phyloP scores from a whole-genome alignment of 2,113 vertebrate genomes.

The Ameiurus melas region DNA sequence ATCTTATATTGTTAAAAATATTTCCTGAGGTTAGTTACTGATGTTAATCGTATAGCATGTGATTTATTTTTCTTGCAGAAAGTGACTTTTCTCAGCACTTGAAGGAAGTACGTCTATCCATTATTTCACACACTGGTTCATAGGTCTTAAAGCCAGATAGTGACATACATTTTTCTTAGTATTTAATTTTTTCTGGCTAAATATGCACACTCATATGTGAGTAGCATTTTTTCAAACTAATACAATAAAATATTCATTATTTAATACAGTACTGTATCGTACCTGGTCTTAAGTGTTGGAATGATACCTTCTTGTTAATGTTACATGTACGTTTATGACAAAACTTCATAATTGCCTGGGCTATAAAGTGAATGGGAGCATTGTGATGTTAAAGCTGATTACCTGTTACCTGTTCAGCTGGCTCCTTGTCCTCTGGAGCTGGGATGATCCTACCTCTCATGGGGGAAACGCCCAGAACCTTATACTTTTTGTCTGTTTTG shows the following conservation, averaged over 20 bases:
- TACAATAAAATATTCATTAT: not conserved
- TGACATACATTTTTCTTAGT: not conserved
- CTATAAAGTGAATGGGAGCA: not conserved
- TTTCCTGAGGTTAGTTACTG: not conserved
- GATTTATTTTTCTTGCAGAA: not conserved
- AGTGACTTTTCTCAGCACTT: not conserved
- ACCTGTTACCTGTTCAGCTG: conserved; percentile 60
- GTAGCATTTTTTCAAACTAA: not conserved
- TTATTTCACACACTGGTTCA: not conserved
- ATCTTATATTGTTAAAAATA: not conserved
- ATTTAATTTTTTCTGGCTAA: not conserved
- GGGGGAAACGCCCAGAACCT: conserved; percentile 66
- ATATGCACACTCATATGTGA: not conserved
- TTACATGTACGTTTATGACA: not conserved
- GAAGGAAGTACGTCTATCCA: not conserved
- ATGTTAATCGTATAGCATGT: not conserved
- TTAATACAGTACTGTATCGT: not conserved
- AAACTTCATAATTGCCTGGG: not conserved
- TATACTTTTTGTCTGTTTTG: conserved; percentile 63
- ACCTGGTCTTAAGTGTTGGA: not conserved
- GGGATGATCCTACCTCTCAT: conserved; percentile 65
- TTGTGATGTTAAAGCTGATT: conserved; percentile 20
- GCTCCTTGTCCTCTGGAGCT: conserved; percentile 55
- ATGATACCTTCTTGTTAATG: not conserved
- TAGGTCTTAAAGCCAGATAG: not conserved